Evolutionary conservation across 2,113 vertebrate genomes (phyloP).

Genomic region (Stegastes partitus): DNA sequence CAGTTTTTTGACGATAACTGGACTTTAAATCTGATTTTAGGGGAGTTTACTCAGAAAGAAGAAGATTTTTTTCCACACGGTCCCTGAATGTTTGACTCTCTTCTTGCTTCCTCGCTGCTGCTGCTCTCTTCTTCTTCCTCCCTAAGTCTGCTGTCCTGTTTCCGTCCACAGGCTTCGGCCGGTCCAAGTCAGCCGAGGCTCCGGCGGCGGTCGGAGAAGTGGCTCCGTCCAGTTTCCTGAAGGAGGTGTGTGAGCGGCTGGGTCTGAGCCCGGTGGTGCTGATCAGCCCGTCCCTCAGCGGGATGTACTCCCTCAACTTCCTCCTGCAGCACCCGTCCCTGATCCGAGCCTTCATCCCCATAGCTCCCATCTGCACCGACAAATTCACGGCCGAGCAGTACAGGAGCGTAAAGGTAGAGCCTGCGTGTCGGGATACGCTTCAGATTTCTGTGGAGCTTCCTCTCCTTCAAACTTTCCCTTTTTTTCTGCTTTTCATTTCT

Average conservation of each 20-base stretch:
- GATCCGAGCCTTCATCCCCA: constrained; percentile 90
- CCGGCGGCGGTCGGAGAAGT: constrained; percentile 86
- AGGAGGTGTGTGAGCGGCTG: constrained; percentile 87
- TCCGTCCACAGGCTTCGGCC: constrained; percentile 87
- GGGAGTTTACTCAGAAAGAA: too few relatives aligned
- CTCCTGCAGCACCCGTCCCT: constrained; percentile 86
- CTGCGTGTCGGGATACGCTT: neutral
- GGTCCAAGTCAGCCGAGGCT: constrained; percentile 86
- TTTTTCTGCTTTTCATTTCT: constrained; percentile 16
- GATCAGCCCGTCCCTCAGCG: constrained; percentile 95
- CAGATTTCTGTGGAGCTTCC: constrained; percentile 3
- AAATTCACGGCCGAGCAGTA: constrained; percentile 89
- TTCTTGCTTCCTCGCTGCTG: neutral
- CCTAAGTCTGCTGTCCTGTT: neutral
- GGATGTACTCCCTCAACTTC: constrained; percentile 97
- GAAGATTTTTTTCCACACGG: too few relatives aligned
- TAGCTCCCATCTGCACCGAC: constrained; percentile 97
- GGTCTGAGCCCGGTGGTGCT: constrained; percentile 87
- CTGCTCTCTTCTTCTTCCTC: neutral
- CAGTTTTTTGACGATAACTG: too few relatives aligned
- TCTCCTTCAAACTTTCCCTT: neutral
- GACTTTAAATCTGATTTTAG: too few relatives aligned
- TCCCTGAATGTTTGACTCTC: too few relatives aligned
- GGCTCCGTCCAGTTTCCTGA: constrained; percentile 88
- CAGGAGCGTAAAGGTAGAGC: constrained; percentile 86